Evolutionary conservation across 2,888 invertebrate genomes (phyloP), one percentile per base, ranked within the genome.

Genomic region (Erebia palarica): DNA sequence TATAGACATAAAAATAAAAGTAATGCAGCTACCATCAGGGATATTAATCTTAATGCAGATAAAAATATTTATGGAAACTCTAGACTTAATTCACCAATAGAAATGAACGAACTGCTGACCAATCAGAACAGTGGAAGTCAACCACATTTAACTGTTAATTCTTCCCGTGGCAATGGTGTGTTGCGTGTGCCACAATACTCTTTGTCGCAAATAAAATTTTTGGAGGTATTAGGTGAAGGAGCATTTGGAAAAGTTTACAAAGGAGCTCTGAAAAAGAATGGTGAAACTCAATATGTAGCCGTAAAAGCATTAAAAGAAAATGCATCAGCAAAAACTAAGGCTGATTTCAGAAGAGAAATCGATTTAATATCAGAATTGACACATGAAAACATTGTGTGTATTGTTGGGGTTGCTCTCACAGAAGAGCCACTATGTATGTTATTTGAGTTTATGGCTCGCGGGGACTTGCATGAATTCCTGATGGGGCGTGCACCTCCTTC

Each of bases 171-270:
- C 13, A 94, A 94, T 82, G 92, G 91, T 51, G 86, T 92, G 0
- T 84, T 95, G 3, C 91, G 96, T 79, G 96, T 98, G 59, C 96
- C 97, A 3, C 98, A 98, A 80, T 98, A 97, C 84, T 96, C 97
- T 0, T 93, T 98, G 73, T 96, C 96, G 72, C 97, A 97, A 86
- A 96, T 98, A 0, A 95, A 96, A 76, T 97, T 98, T 84, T 94
- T 98, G 63, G 97, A 98, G 85, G 98, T 98, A 87, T 91, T 99
- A 47, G 99, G 99, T 27, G 98, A 99, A 91, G 99, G 99, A 13
- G 98, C 98, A 47, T 99, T 99, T 87, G 99, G 99, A 88, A 98
- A 98, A 94, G 99, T 99, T 0, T 99, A 98, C 87, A 98, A 98
- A 90, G 99, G 99, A 0, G 98, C 98, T 85, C 92, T 99, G 68